Base-by-base conservation (phyloP, 2,113 vertebrate species). In the Dendrocopos noguchii region DNA sequence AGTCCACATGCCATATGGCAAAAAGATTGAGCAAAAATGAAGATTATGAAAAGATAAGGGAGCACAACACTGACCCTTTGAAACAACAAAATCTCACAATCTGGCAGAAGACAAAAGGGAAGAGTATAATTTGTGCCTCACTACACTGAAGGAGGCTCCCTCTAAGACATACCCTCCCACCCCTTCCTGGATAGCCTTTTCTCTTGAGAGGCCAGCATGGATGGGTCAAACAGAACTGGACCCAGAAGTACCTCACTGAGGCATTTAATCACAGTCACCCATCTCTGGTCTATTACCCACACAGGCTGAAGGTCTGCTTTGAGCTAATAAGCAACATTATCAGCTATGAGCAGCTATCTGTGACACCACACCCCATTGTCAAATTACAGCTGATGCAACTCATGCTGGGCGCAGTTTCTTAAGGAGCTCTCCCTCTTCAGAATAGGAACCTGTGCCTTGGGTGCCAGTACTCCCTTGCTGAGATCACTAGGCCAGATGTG, bases 1-100 rank as follows among this genome's bases (percentile, higher is more conserved):
- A n/a, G 18, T 13, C 12, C 27, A 14, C 2, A 0, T 5, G 34
- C 6, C 24, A n/a, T 2, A 33, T 0, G 2, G 21, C 18, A 84
- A 52, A 91, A 80, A 60, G 11, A 84, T 20, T 36, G 47, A 31
- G 52, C 11, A 80, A 36, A 88, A 90, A 83, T 16, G 18, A 47
- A 87, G 53, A 36, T 4, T 42, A 46, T 12, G 11, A 36, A 74
- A 19, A 52, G 65, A 63, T 20, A 79, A 65, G 1, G 5, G 16
- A 85, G 31, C 44, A 53, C 47, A 75, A 56, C n/a, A 42, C 25
- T 29, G 77, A 63, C 84, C 12, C 56, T 61, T 16, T 5, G 9
- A 61, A 56, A 85, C 33, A 84, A 70, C 33, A 86, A 12, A 76
- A 36, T 33, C 73, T 74, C 88, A 42, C 10, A 12, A 11, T 39